Base-by-base conservation (phyloP, 2,888 invertebrate genomes). In the Barypeithes pellucidus region DNA sequence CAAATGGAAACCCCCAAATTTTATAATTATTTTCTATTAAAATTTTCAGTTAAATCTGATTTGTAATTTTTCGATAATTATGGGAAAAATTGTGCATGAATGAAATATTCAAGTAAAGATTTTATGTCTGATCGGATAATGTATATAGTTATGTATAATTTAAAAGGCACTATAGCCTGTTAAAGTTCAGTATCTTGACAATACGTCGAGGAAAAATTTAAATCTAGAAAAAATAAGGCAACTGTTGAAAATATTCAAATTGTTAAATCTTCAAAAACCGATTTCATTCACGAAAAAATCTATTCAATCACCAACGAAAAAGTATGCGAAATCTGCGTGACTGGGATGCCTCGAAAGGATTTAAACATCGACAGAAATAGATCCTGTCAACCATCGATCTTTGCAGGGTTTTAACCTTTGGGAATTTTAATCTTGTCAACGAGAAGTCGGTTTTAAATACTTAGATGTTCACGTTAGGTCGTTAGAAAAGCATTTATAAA, bases 361-460 rank as follows among this genome's bases (percentile, higher is more conserved):
- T 36, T 52, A 65, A 65, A 52, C 47, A 20, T 36, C 63, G 50
- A 50, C 63, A 65, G 50, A 65, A 65, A 65, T 65, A 65, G 63
- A 63, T 65, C 36, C 50, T 50, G 63, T 65, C 63, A 65, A 20
- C 63, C 63, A 65, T 65, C 63, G 50, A 65, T 65, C 63, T 65
- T 65, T 65, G 50, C 33, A 45, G 52, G 50, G 47, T 65, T 65
- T 47, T 65, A 65, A 47, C 63, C 47, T 65, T 18, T 65, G 36
- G 36, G 63, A 65, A 39, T 63, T 65, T 65, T 65, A 47, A 65
- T 65, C 63, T 65, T 65, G 63, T 65, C 61, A 61, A 45, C 61
- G 61, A 61, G 61, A 45, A 61, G 14, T 61, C 22, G 45, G 29
- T 45, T 61, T 61, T 61, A 61, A 61, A 61, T 61, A 61, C 45